Evolutionary conservation across 2,888 invertebrate genomes (phyloP), one percentile per base, ranked within the genome.

Genomic region (Mycalesis mineus): DNA sequence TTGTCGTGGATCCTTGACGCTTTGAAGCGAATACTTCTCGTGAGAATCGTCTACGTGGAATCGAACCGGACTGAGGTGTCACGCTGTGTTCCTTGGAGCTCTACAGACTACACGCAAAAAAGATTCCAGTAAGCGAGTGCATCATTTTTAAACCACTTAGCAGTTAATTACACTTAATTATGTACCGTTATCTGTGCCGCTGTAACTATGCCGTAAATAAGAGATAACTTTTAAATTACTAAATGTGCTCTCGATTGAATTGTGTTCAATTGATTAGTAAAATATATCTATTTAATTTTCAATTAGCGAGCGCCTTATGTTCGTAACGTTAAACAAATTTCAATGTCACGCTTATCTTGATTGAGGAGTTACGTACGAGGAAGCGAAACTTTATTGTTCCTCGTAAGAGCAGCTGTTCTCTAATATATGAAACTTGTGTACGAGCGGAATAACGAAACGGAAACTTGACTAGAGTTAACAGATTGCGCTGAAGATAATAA

Each of bases 21-120:
- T 82, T 82, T 82, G 78, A 88, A 85, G 85, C 86, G 86, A 84
- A 81, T 82, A 77, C 81, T 82, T 75, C 80, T 75, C 66, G 70
- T 69, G 70, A 76, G 75, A 15, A 78, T 78, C 77, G 80, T 78
- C 78, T 82, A 85, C 83, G 84, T 85, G 82, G 81, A 78, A 77
- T 74, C 68, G 80, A 59, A 47, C 51, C 51, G 15, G 41, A 42
- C 48, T 51, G 56, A 37, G 37, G 42, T 54, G 55, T 33, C 48
- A 45, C 36, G 37, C 48, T 40, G 22, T 22, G 22, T 22, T 22
- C 22, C 22, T 22, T 22, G 22, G 5, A 22, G 22, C 22, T 22
- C 22, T 22, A 22, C 22, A 22, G 22, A 4, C 22, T 22, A 22
- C 22, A 22, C 22, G 22, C 22, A 22, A 22, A 22, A 22, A 22